Percentiles rank a stretch among this genome's conserved stretches.
Evolutionary conservation across 2,797 vertebrate genomes (phyloP).

Genomic region (Coccyzus lansbergi): DNA sequence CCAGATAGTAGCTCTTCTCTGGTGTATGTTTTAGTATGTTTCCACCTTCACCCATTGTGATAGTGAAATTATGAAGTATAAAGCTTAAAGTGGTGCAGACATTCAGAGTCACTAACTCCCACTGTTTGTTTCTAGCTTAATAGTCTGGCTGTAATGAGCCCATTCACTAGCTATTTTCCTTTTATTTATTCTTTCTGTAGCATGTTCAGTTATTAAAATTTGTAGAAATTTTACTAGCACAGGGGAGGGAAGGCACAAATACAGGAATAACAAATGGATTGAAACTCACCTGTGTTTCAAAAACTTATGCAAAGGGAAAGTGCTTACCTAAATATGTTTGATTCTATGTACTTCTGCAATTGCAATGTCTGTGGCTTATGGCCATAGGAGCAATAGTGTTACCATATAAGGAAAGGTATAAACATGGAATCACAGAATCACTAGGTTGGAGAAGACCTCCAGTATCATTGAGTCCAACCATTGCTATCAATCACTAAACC

Average conservation of each 20-base stretch:
- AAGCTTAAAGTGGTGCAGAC: not conserved
- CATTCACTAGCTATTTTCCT: not conserved
- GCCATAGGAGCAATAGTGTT: not conserved
- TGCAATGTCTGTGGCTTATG: not conserved
- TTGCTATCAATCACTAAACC: no score
- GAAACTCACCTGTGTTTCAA: not conserved
- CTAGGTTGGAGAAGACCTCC: no score
- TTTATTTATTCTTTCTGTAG: not conserved
- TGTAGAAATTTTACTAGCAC: not conserved
- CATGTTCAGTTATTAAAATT: not conserved
- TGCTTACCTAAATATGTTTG: not conserved
- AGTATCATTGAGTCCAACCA: no score
- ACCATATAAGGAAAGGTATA: not conserved
- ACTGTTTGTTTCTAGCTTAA: not conserved
- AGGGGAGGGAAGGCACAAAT: not conserved
- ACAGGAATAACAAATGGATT: not conserved
- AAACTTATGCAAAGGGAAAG: not conserved
- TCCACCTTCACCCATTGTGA: not conserved
- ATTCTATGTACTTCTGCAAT: not conserved
- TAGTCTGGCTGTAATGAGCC: not conserved
- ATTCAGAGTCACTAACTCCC: not conserved
- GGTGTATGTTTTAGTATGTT: not conserved
- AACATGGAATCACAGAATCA: no score
- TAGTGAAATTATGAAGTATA: not conserved
- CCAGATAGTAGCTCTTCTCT: not conserved